Conservation (phyloP, 2,113 vertebrate species). For the Gulo gulo region DNA sequence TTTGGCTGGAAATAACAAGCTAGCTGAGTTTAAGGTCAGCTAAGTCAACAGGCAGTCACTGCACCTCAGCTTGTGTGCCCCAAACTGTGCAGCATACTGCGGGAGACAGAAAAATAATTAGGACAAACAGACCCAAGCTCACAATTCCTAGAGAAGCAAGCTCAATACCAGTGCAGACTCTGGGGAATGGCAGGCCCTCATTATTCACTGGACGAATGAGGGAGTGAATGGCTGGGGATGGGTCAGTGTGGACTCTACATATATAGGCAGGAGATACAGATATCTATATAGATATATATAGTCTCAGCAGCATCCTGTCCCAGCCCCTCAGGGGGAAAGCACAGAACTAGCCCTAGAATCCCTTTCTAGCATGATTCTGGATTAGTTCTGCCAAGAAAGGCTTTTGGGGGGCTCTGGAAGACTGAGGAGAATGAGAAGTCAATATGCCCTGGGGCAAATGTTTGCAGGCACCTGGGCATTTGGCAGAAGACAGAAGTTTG, state of each 20-base stretch:
- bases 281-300: too few relatives aligned
- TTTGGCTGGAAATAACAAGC: neutral
- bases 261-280: neutral
- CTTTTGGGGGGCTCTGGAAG: neutral
- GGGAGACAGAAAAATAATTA: neutral
- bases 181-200: neutral
- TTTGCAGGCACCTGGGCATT: neutral
- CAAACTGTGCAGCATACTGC: neutral
- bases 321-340: neutral
- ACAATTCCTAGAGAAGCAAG: neutral
- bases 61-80: neutral
- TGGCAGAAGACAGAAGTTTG: neutral
- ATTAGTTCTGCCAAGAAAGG: neutral
- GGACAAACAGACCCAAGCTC: neutral
- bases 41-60: neutral
- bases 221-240: neutral
- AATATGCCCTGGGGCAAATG: neutral
- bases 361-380: neutral
- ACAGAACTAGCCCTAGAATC: neutral
- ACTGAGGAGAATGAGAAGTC: neutral
- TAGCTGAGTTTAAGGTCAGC: neutral
- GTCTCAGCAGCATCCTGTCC: neutral
- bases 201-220: neutral
- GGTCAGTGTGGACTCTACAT: neutral
- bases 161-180: neutral